Base-by-base conservation (phyloP, 2,797 vertebrate species). In the Coilia nasus region DNA sequence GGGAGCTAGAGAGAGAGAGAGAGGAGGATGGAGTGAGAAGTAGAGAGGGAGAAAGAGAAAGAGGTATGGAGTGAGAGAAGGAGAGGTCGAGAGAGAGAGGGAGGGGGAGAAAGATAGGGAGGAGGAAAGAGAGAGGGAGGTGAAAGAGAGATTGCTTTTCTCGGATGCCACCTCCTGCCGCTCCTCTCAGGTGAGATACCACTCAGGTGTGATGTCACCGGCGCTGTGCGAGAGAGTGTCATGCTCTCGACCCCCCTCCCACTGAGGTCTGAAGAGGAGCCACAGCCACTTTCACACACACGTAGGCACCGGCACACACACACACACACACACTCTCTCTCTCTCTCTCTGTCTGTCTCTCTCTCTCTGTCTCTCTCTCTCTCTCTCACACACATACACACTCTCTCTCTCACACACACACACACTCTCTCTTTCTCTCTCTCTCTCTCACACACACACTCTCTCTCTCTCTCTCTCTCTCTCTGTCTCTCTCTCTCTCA, bases 241-340 rank as follows among this genome's bases (percentile, higher is more conserved):
- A 54, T 4, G 15, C 28, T 75, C 28, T 35, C 15, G 3, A 71
- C 9, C 23, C 15, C 25, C 3, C 56, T 19, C 28, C 56, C 19
- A 11, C 19, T 2, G 31, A 41, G 59, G 19, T 23, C 46, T 80
- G n/a, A 64, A 88, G 82, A 75, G 81, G 81, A 84, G 84, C 47
- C 62, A 85, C 28, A 41, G 12, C 3, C 31, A 31, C 67, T 6
- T 31, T 35, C 81, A 85, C 83, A 50, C 81, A 9, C 78, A 50
- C 71, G 47, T 85, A 54, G 64, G 80, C 82, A 84, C 59, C 71
- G 83, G 3, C 67, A 75, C 67, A 3, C 82, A 62, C 50, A 54
- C 50, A 9, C 50, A 54, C 50, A 54, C 50, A 54, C 82, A 67
- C 67, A 54, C n/a, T n/a, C n/a, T n/a, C n/a, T n/a, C n/a, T n/a